Evolutionary conservation across 2,113 vertebrate species (phyloP), one percentile per base, ranked within the genome.

Genomic region (Isichthys henryi): DNA sequence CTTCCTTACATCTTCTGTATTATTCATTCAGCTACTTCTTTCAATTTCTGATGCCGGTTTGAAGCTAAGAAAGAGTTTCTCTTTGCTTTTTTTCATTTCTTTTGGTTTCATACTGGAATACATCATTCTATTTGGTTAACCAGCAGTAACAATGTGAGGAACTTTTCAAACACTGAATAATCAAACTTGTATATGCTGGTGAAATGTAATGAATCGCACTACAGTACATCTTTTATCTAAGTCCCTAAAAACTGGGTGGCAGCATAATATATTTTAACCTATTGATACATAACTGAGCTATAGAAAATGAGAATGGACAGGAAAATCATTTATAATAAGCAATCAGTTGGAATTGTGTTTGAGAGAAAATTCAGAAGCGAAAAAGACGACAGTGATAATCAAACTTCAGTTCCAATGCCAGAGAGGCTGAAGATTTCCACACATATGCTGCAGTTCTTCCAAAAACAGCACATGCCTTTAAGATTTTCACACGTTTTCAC

Each of bases 11-110:
- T 50, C 83, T 87, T 56, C 39, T 89, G 43, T 66, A 46, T 83
- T 50, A 90, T 83, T 88, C 89, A 90, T 88, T 62, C 89, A 88
- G 62, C 70, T 27, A 31, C 50, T 58, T 88, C 35, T 90, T 83
- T 82, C 49, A 62, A 27, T 49, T 88, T 90, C 62, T 77, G 85
- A 77, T 46, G 46, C n/a, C 46, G 43, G 85, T 50, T 82, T 31
- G 39, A 77, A 89, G 87, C 45, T 43, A 27, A 70, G 45, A 87
- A 35, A 52, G 62, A 90, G 35, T 39, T 35, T 53, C 53, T 53
- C 39, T 43, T 39, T 87, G 43, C 52, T 52, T 87, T 53, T 50
- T 87, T 35, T 56, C 5, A 35, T 62, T n/a, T 58, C 52, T 31
- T 66, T 43, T 66, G 45, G 48, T 62, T 62, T 66, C 56, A 43